phyloP scores from a whole-genome alignment of 2,888 invertebrate species.

The Diachrysia chrysitis region DNA sequence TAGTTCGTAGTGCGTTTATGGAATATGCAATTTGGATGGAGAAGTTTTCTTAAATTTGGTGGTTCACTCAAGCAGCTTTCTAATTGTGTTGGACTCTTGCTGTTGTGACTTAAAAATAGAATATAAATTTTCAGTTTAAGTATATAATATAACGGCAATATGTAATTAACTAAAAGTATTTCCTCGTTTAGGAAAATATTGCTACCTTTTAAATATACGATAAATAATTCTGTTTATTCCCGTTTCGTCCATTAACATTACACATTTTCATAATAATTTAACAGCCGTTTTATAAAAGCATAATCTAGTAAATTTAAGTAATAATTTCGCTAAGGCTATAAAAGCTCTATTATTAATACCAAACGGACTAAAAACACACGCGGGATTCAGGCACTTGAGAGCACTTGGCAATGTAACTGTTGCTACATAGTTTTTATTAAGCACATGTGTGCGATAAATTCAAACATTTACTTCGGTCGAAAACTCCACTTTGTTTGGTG shows the following conservation, averaged over 20 bases:
- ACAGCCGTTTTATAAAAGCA: slow-evolving; percentile 52
- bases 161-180: slow-evolving; percentile 1
- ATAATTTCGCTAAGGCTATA: slow-evolving; percentile 60
- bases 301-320: slow-evolving; percentile 62
- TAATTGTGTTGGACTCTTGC: background rate
- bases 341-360: slow-evolving; percentile 65
- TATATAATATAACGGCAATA: no score
- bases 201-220: background rate
- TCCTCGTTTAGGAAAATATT: background rate
- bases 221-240: slow-evolving; percentile 11
- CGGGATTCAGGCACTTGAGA: slow-evolving; percentile 65
- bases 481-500: slow-evolving; percentile 79
- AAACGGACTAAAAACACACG: slow-evolving; percentile 62
- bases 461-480: slow-evolving; percentile 75
- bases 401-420: slow-evolving; percentile 63
- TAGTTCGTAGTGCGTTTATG: slow-evolving; percentile 55
- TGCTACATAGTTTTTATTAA: slow-evolving; percentile 78
- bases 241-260: slow-evolving; percentile 14
- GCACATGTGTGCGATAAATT: slow-evolving; percentile 80
- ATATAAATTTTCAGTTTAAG: background rate
- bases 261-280: slow-evolving; percentile 44
- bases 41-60: slow-evolving; percentile 29
- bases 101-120: background rate
- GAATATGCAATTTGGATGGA: slow-evolving; percentile 43
- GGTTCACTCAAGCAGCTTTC: slow-evolving; percentile 3